Evolutionary conservation across 2,113 vertebrate genomes (phyloP), one percentile per base, ranked within the genome.

Genomic region (Polypterus senegalus): DNA sequence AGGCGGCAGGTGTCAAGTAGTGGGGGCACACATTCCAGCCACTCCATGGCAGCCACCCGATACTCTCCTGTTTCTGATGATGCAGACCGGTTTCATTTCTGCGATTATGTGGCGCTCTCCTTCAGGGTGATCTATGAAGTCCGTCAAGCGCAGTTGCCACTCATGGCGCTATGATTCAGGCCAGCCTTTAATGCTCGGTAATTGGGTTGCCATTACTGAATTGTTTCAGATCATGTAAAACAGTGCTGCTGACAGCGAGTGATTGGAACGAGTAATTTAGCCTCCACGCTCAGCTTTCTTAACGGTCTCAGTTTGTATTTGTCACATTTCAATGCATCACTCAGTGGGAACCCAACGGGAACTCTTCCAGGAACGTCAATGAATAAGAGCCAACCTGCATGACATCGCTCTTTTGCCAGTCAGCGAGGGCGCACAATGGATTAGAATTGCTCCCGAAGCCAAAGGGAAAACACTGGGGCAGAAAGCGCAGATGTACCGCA

Each of bases 291-390:
- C 74, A 73, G 73, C 74, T 77, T 78, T 67, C 70, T 77, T 83
- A 85, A 86, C 80, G 76, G 77, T 79, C 80, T 81, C 81, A 77
- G 78, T 84, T 81, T 82, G 78, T 74, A 79, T 81, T 81, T 83
- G 84, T 82, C 80, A 82, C 75, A 77, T 80, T 75, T 76, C 77
- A 77, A 85, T 87, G 80, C 72, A 78, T 83, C 77, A 85, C 79
- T 77, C 81, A 63, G 79, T 79, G 74, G 78, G 82, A 73, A 77
- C 75, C 70, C 71, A 74, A 62, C 74, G 79, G 77, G 79, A 81
- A 77, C 67, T 68, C 73, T 78, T 85, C 77, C 79, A 83, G 81
- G 72, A 77, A 71, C 71, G 79, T 73, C 80, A 74, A 82, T 84
- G 81, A 86, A 85, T 73, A 74, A 77, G 78, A 80, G 78, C 77